A percentile compares a stretch with the other conserved stretches of the same genome.
These are phyloP conservation scores for Formica aserva DNA, from an alignment of 2,888 invertebrate species.

Conservation along the genomic window DNA sequence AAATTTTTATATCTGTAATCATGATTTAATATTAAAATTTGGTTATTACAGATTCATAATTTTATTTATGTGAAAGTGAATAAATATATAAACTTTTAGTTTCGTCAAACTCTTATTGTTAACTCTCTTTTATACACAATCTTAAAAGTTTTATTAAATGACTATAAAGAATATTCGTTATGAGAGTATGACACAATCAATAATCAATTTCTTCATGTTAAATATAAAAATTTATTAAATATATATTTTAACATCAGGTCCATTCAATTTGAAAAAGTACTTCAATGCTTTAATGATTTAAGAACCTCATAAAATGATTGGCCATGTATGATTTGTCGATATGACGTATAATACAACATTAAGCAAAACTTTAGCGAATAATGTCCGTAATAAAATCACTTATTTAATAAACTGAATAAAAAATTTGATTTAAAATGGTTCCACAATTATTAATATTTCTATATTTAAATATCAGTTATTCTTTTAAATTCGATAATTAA, in stretches of 20 bases:
- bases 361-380: constrained; percentile 4
- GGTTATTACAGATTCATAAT: not conserved
- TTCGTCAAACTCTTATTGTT: not conserved
- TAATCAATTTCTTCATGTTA: not conserved
- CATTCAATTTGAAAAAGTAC: not conserved
- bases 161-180: constrained; percentile 12
- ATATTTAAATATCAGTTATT: not conserved
- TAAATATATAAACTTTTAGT: not conserved
- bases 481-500: constrained; percentile 7
- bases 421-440: not conserved
- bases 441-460: not conserved
- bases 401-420: not conserved
- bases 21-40: not conserved
- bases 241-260: not conserved
- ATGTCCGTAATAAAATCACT: constrained; percentile 20
- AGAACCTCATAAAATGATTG: constrained; percentile 5
- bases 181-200: constrained; percentile 6
- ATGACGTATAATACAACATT: not conserved
- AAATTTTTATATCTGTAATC: not conserved
- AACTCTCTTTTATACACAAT: not conserved
- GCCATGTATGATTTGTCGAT: not conserved
- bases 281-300: constrained; percentile 2
- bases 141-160: constrained; percentile 18
- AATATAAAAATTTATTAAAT: constrained; percentile 29
- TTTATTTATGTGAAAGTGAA: not conserved